phyloP scores from a whole-genome alignment of 2,113 vertebrate genomes.

The Rhinichthys klamathensis region DNA sequence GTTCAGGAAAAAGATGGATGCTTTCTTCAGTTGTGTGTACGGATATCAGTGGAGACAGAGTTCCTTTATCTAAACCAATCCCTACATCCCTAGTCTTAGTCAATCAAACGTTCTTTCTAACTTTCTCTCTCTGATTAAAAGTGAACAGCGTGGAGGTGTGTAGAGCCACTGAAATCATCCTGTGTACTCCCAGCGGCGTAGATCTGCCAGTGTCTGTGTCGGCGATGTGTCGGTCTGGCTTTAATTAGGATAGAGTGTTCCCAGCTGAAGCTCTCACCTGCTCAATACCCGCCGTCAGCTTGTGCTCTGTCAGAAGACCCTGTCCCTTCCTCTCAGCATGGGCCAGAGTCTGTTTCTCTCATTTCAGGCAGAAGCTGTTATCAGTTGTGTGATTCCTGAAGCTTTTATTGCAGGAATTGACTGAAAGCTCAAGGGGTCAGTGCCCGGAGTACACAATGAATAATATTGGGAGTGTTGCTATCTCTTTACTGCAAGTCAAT shows the following conservation, averaged over 20 bases:
- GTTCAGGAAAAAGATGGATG: background rate
- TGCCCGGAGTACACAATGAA: constrained; percentile 1
- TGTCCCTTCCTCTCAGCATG: constrained; percentile 22
- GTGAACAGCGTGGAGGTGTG: constrained; percentile 61
- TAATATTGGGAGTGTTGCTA: background rate
- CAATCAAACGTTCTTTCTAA: constrained; percentile 2
- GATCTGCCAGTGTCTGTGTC: constrained; percentile 18
- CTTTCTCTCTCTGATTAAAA: constrained; percentile 42
- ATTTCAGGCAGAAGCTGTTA: constrained; percentile 18
- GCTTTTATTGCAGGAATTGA: constrained; percentile 16
- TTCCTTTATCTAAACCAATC: constrained; percentile 4
- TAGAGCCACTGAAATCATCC: constrained; percentile 51
- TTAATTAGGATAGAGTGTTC: constrained; percentile 39
- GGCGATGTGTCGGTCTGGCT: constrained; percentile 25
- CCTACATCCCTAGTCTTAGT: background rate
- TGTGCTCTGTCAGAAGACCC: constrained; percentile 3
- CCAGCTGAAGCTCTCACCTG: constrained; percentile 37
- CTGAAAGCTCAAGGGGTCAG: constrained; percentile 12
- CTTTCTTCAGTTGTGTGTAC: background rate
- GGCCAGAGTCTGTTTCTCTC: constrained; percentile 19
- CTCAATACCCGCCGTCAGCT: constrained; percentile 15
- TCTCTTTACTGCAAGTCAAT: background rate
- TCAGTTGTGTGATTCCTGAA: constrained; percentile 9
- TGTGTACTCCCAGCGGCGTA: constrained; percentile 50
- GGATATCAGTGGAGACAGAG: background rate